phyloP scores from a whole-genome alignment of 2,797 vertebrate species.

The Sebastes hubbsi region DNA sequence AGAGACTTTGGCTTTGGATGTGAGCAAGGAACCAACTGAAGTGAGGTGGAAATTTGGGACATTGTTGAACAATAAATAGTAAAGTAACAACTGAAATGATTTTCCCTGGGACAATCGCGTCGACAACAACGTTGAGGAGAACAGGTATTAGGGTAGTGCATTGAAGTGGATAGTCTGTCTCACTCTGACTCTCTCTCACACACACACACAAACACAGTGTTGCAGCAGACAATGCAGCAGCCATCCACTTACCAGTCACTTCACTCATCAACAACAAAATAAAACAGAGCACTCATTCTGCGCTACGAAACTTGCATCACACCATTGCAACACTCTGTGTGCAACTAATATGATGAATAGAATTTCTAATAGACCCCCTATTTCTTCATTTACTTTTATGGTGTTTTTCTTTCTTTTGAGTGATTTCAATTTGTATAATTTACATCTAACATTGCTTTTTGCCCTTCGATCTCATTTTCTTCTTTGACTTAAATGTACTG shows the following conservation, averaged over 20 bases:
- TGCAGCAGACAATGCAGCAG: constrained; percentile 60
- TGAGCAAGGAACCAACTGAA: not conserved
- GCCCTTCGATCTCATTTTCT: not conserved
- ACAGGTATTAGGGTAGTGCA: constrained; percentile 14
- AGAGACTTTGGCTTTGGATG: constrained; percentile 1
- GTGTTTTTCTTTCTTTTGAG: not conserved
- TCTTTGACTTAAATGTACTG: not conserved
- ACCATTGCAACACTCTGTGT: constrained; percentile 8
- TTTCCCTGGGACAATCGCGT: not conserved
- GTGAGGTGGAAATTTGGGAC: not conserved
- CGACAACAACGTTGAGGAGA: not conserved
- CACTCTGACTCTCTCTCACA: not conserved
- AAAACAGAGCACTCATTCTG: constrained; percentile 18
- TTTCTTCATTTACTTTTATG: not conserved
- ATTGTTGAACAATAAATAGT: constrained; percentile 14
- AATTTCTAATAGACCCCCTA: not conserved
- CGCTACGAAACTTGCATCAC: constrained; percentile 4
- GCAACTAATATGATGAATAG: not conserved
- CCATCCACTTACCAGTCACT: constrained; percentile 43
- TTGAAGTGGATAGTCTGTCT: constrained; percentile 26
- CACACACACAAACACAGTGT: not conserved
- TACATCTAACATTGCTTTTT: not conserved
- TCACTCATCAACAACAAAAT: constrained; percentile 31
- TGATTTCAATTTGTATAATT: not conserved
- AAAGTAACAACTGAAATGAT: not conserved